Evolutionary conservation across 2,113 vertebrate species (phyloP).

Genomic region (Zootoca vivipara): DNA sequence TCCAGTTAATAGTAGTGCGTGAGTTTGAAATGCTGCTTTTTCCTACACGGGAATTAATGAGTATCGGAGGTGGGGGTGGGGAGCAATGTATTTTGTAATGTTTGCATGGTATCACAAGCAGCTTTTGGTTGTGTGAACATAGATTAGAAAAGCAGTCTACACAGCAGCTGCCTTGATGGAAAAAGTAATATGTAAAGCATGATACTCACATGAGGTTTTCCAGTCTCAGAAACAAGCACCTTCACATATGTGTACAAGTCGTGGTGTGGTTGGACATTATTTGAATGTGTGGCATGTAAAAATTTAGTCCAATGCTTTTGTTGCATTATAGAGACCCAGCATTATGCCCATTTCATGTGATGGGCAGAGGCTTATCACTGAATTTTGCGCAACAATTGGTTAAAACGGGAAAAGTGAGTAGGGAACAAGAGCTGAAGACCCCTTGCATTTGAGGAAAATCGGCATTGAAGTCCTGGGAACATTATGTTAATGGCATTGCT

Average conservation of each 20-base stretch:
- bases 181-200: not conserved
- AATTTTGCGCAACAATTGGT: conserved; percentile 37
- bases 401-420: conserved; percentile 48
- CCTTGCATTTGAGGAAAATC: conserved; percentile 78
- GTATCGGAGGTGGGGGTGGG: conserved; percentile 47
- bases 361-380: conserved; percentile 7
- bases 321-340: not conserved
- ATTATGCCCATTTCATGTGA: conserved; percentile 2
- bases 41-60: not conserved
- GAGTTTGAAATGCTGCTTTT: not conserved
- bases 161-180: too few relatives aligned
- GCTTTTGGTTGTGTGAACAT: conserved; percentile 45
- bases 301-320: not conserved
- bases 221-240: conserved; percentile 65
- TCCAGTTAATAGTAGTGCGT: not conserved
- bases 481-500: conserved; percentile 92
- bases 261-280: conserved; percentile 29
- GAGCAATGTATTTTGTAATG: conserved; percentile 57
- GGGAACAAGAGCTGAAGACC: conserved; percentile 66
- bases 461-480: conserved; percentile 80
- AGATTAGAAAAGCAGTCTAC: conserved; percentile 47
- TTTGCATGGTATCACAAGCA: not conserved
- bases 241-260: conserved; percentile 66
- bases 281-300: not conserved
- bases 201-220: not conserved